A percentile compares a stretch with the other conserved stretches of the same genome.
Evolutionary conservation across 2,797 vertebrate species (phyloP).

Genomic region (Leucoraja ocellata): DNA sequence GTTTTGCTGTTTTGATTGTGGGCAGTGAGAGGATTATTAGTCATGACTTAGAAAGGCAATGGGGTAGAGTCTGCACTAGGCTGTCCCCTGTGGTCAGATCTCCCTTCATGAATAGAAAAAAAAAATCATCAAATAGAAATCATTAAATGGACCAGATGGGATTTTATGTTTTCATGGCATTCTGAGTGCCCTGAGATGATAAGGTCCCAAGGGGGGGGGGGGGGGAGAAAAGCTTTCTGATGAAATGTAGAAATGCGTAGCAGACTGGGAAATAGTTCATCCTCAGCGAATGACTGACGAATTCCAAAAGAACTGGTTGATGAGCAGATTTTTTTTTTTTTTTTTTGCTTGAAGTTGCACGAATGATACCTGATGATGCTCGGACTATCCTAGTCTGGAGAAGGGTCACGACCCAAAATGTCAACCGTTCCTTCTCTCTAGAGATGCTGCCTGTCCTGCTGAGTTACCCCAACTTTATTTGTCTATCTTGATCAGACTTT

Average conservation of each 20-base stretch:
- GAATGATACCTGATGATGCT: too few species aligned
- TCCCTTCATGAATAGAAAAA: constrained; percentile 60
- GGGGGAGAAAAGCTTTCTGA: neutral
- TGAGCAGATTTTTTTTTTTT: neutral
- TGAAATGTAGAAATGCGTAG: constrained; percentile 30
- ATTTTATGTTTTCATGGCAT: constrained; percentile 45
- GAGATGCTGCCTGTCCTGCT: too few species aligned
- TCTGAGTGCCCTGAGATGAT: constrained; percentile 46
- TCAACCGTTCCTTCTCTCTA: too few species aligned
- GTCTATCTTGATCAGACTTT: too few species aligned
- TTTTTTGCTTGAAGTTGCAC: neutral
- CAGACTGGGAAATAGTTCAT: constrained; percentile 7
- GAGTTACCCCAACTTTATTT: too few species aligned
- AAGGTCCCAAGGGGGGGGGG: constrained; percentile 41
- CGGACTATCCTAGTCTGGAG: too few species aligned
- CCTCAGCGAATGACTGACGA: neutral
- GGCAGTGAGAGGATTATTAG: constrained; percentile 56
- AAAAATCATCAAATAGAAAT: constrained; percentile 62
- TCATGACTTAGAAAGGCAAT: constrained; percentile 54
- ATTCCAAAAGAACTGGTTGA: constrained; percentile 19
- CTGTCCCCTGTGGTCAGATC: constrained; percentile 62
- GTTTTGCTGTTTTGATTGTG: constrained; percentile 60
- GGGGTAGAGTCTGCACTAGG: constrained; percentile 54
- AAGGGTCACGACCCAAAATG: too few species aligned
- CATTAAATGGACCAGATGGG: constrained; percentile 60